These are phyloP conservation scores for Butastur rufipennis DNA, from an alignment of 2,113 vertebrate species.

Conservation along the genomic window DNA sequence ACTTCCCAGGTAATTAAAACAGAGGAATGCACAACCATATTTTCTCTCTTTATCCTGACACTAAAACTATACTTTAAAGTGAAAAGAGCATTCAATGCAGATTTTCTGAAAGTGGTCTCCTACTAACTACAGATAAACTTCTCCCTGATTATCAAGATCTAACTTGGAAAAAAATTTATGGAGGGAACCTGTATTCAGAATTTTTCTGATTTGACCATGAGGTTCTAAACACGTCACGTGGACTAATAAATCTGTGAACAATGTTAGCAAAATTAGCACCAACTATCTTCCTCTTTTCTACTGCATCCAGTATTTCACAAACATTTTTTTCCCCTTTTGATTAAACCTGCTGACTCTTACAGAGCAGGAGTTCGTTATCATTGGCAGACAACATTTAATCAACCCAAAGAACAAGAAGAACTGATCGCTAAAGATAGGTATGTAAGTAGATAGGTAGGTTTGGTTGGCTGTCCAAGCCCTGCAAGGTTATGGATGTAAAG, in stretches of 20 bases:
- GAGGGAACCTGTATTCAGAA: neutral
- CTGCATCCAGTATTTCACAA: neutral
- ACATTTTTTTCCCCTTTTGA: neutral
- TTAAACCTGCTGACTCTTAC: neutral
- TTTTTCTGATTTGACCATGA: neutral
- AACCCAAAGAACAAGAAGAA: neutral
- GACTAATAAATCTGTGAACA: neutral
- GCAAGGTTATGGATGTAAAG: neutral
- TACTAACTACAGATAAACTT: neutral
- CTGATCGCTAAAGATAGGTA: neutral
- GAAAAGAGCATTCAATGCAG: neutral
- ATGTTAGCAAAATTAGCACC: neutral
- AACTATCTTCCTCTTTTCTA: neutral
- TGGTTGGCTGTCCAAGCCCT: neutral
- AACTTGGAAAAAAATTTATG: neutral
- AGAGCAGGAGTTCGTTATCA: neutral
- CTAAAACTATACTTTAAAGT: neutral
- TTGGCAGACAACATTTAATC: neutral
- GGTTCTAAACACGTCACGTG: neutral
- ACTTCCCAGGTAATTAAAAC: neutral
- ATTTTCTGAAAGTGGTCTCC: neutral
- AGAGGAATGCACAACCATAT: neutral
- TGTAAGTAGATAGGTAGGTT: neutral
- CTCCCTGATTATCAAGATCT: neutral
- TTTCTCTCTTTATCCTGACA: neutral